Base-by-base conservation (phyloP, 2,797 vertebrate genomes). In the Nannoperca obscura region DNA sequence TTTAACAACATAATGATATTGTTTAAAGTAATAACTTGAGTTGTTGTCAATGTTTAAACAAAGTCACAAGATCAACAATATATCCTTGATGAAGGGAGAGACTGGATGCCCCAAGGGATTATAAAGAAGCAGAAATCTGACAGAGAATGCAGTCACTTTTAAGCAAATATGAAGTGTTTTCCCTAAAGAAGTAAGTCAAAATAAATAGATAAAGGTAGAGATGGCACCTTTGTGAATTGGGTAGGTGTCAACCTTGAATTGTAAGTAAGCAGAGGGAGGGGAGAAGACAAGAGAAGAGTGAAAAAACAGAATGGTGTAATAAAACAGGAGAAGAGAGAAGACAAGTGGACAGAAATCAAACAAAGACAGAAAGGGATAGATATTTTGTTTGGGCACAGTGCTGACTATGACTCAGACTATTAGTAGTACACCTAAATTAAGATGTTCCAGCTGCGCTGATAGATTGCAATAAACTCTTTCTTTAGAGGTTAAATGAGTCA, bases 401-500 rank as follows among this genome's bases (percentile, higher is more conserved):
- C 78, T 71, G 46, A 71, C 52, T 30, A 10, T 77, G 83, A 86
- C 77, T 82, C 84, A 84, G 70, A 59, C 79, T 78, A 42, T 86
- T 73, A 80, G 73, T 24, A n/a, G 60, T 76, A 40, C 53, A 71
- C 61, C 62, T 80, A 82, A 80, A 84, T 86, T 49, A 81, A 85
- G 81, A 87, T 57, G 75, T 86, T 76, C 79, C 74, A 58, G 66
- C 73, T 57, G 60, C 63, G 64, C 70, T 81, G 73, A 80, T 72
- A 53, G 86, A 77, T 63, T 34, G 60, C 75, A 78, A 84, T 85
- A 87, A 77, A 86, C 88, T 75, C 77, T 82, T 82, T 53, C 77
- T 83, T 82, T 53, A 66, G 87, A 86, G 89, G 91, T 91, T 78
- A 87, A 81, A 81, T 81, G 69, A 90, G 79, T 91, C 87, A 78